Conservation (phyloP, 2,113 vertebrate species). For the Hippotragus niger region DNA sequence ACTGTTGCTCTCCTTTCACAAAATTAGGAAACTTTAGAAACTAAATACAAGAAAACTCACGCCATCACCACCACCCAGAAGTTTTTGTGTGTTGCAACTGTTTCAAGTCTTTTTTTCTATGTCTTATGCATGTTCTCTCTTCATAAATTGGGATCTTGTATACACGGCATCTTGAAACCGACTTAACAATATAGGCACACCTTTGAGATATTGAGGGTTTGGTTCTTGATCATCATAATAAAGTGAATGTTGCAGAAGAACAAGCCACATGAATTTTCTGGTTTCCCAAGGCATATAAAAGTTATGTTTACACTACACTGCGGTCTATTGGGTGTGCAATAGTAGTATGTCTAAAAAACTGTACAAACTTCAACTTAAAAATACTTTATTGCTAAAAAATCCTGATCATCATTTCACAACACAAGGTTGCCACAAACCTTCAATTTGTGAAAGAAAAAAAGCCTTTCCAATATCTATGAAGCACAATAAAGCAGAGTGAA, state of each 20-base stretch:
- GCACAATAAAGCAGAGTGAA: not conserved
- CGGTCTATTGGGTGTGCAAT: not conserved
- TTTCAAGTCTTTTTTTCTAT: not conserved
- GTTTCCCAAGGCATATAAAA: not conserved
- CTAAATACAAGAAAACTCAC: not conserved
- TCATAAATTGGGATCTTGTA: not conserved
- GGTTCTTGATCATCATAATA: not conserved
- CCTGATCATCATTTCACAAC: not conserved
- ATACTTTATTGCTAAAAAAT: not conserved
- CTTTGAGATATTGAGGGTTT: not conserved
- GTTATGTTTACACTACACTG: not conserved
- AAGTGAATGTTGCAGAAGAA: not conserved
- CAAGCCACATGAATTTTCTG: not conserved
- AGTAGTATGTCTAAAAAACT: not conserved
- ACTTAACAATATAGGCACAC: not conserved
- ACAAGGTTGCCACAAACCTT: not conserved
- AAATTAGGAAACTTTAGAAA: not conserved
- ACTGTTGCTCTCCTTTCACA: not conserved
- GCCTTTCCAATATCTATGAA: not conserved
- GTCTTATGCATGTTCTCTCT: not conserved
- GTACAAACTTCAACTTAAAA: not conserved
- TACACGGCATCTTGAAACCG: not conserved
- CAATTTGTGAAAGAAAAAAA: not conserved
- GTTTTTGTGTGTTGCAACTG: not conserved
- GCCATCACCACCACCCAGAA: not conserved